Base-by-base conservation (phyloP, 2,888 invertebrate species). In the Rhorus exstirpatorius region DNA sequence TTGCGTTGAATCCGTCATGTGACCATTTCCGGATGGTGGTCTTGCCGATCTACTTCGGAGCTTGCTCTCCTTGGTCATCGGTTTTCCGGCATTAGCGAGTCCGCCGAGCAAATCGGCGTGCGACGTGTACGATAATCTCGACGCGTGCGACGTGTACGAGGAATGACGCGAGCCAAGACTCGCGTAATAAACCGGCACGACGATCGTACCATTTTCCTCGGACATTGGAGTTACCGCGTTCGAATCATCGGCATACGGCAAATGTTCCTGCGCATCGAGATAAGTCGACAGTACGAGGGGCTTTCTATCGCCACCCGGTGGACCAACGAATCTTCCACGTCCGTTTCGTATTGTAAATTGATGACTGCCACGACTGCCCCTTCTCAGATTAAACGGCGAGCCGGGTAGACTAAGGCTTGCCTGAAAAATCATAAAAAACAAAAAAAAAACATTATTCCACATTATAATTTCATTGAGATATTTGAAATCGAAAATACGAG, bases 161-260 rank as follows among this genome's bases (percentile, higher is more conserved):
- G 98, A 98, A 93, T 98, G 98, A 87, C 98, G 96, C 86, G 98
- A 97, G 88, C 97, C 97, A 94, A 94, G 83, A 94, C 96, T 97
- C 90, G 97, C 96, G 93, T 97, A 97, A 94, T 97, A 98, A 92
- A 97, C 96, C 80, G 98, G 97, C 90, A 98, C 97, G 90, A 98
- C 97, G 93, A 98, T 98, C 92, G 97, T 97, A 91, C 98, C 98
- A 93, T 98, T 98, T 94, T 99, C 99, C 94, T 99, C 99, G 86
- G 98, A 98, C 97, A 98, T 98, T 74, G 99, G 99, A 83, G 99
- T 99, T 81, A 98, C 99, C 86, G 98, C 99, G 92, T 98, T 98
- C 85, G 98, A 98, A 94, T 99, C 99, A 93, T 99, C 99, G 78
- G 98, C 99, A 93, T 98, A 99, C 79, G 99, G 99, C 91, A 99